Base-by-base conservation (phyloP, 2,888 invertebrate genomes). In the Watsonalla binaria region DNA sequence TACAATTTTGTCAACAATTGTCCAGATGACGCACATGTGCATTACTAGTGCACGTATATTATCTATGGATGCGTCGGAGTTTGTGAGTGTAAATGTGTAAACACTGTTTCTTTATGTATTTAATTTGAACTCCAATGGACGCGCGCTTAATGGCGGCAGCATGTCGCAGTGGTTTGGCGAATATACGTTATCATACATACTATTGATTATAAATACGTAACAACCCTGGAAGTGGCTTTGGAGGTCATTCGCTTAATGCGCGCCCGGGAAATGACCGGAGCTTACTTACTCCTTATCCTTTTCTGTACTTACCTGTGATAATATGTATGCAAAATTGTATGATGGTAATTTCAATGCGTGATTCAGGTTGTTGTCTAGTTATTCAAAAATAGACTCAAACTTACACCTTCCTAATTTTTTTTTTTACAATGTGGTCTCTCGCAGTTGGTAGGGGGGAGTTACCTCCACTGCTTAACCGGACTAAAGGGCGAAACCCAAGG, bases 161-260 rank as follows among this genome's bases (percentile, higher is more conserved):
- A 78, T 89, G 89, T 84, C 82, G 85, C 86, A 78, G 87, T 76
- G 88, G 88, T 90, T 86, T 86, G 83, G 87, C 84, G 78, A 79
- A 80, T 78, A 73, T 75, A 74, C 77, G 76, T 73, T 68, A 63
- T 63, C 72, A 65, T 72, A 71, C 76, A 66, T 58, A 60, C 9
- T 39, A 58, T 57, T 54, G 52, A 53, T 51, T 46, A 51, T 60
- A 51, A 35, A 49, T 68, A 70, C 60, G 37, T 62, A 57, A 57
- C 59, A 58, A 55, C 54, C 55, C 59, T 71, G 60, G 69, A 68
- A 60, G 54, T 47, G 56, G 13, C 55, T 47, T 8, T 34, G 14
- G 9, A 34, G 39, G 11, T 11, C 8, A 8, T 4, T 14, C 9
- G n/a, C 11, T 11, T 49, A 37, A 6, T 45, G 4, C 24, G 24